Evolutionary conservation across 2,797 vertebrate species (phyloP).

Genomic region (Callimico goeldii): DNA sequence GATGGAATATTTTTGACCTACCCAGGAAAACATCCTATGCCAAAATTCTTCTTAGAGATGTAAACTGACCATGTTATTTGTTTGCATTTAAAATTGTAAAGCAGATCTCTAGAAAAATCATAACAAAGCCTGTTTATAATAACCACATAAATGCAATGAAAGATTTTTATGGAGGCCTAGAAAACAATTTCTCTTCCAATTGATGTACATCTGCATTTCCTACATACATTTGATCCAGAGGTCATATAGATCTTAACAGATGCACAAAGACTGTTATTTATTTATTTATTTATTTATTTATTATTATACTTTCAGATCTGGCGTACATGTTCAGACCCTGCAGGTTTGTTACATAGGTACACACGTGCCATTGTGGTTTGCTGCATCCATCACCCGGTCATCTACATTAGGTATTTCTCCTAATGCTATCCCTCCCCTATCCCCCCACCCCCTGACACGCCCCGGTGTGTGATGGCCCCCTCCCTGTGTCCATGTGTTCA

Average conservation of each 20-base stretch:
- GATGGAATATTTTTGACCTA: slow-evolving; percentile 18
- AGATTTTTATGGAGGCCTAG: neutral
- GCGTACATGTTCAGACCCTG: no score
- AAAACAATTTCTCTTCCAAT: neutral
- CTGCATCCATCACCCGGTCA: no score
- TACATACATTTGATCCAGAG: neutral
- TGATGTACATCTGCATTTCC: neutral
- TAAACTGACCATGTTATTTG: neutral
- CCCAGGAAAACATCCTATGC: neutral
- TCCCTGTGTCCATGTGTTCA: no score
- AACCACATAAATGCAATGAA: neutral
- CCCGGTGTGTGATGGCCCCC: no score
- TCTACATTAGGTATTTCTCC: no score
- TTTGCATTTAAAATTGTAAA: neutral
- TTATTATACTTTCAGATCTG: no score
- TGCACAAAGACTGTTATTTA: neutral
- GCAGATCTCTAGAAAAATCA: neutral
- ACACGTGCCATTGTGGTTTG: no score
- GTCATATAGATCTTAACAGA: neutral
- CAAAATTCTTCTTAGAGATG: neutral
- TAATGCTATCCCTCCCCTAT: no score
- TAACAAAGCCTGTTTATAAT: neutral
- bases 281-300: no score
- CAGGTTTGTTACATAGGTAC: no score
- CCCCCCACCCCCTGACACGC: no score